phyloP scores from a whole-genome alignment of 1,140 invertebrate species.

The Stenopsyche tienmushanensis region DNA sequence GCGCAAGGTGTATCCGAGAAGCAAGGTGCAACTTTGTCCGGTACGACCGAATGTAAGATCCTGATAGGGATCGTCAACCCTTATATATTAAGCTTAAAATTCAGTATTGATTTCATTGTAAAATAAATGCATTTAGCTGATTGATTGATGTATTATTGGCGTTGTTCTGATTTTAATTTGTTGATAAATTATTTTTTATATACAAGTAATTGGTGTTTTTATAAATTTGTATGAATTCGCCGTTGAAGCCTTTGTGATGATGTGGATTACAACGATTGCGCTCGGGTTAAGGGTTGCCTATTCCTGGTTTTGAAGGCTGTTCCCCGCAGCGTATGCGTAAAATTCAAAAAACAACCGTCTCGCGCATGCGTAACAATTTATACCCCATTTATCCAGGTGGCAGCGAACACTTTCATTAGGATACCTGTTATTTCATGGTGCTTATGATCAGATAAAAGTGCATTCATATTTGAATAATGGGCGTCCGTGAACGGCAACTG shows the following conservation, averaged over 20 bases:
- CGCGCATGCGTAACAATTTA: slow-evolving; percentile 36
- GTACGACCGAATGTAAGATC: not conserved
- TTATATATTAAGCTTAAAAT: not conserved
- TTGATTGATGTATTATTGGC: no score
- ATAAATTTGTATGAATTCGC: not conserved
- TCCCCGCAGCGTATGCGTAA: slow-evolving; percentile 26
- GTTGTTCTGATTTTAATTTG: no score
- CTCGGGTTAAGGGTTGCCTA: no score
- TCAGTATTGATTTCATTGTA: not conserved
- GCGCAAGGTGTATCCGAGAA: slow-evolving; percentile 24
- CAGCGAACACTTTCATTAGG: slow-evolving; percentile 37
- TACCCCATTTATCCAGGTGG: slow-evolving; percentile 39
- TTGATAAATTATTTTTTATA: no score
- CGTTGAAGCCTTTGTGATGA: no score
- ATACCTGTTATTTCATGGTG: slow-evolving; percentile 40
- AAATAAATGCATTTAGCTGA: no score
- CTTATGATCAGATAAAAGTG: slow-evolving; percentile 39
- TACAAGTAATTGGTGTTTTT: not conserved
- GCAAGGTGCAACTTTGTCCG: slow-evolving; percentile 29
- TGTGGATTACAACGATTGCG: no score
- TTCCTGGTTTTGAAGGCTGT: not conserved
- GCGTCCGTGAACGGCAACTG: no score
- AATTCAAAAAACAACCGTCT: slow-evolving; percentile 24
- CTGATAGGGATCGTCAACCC: not conserved
- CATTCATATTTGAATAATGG: slow-evolving; percentile 36